Conservation (phyloP, 2,797 vertebrate species). For the Anisognathus igniventris region DNA sequence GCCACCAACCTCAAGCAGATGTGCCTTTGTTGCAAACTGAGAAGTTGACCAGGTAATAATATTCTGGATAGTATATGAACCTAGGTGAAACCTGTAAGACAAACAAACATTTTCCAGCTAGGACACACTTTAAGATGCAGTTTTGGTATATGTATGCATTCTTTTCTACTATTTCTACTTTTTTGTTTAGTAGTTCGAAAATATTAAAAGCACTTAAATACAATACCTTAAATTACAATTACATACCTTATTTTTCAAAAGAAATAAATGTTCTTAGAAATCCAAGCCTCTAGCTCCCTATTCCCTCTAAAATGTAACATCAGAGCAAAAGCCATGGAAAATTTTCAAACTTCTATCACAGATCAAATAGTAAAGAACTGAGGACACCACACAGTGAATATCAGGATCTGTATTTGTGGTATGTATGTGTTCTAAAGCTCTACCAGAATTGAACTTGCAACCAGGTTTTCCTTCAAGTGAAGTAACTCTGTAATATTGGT, state of each 20-base stretch:
- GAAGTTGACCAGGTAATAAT: conserved; percentile 84
- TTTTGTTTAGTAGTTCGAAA: not conserved
- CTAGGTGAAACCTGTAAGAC: conserved; percentile 83
- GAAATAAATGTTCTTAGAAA: not conserved
- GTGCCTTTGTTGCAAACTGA: conserved; percentile 86
- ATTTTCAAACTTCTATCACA: not conserved
- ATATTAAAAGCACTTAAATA: not conserved
- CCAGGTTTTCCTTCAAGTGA: not conserved
- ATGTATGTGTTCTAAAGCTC: not conserved
- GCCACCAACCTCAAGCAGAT: conserved; percentile 84
- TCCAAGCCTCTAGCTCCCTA: not conserved
- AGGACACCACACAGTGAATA: not conserved
- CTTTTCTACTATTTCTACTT: not conserved
- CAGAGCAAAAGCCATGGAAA: not conserved
- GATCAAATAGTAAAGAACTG: not conserved
- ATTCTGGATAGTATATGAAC: conserved; percentile 86
- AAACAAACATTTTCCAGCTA: not conserved
- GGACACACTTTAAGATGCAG: not conserved
- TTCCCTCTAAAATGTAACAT: not conserved
- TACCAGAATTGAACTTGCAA: not conserved
- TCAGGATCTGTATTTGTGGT: not conserved
- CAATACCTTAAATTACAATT: not conserved
- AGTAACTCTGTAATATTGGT: not conserved
- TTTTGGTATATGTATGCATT: not conserved
- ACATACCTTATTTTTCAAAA: not conserved